phyloP scores from a whole-genome alignment of 2,797 vertebrate genomes.

The Myotis pilosus region DNA sequence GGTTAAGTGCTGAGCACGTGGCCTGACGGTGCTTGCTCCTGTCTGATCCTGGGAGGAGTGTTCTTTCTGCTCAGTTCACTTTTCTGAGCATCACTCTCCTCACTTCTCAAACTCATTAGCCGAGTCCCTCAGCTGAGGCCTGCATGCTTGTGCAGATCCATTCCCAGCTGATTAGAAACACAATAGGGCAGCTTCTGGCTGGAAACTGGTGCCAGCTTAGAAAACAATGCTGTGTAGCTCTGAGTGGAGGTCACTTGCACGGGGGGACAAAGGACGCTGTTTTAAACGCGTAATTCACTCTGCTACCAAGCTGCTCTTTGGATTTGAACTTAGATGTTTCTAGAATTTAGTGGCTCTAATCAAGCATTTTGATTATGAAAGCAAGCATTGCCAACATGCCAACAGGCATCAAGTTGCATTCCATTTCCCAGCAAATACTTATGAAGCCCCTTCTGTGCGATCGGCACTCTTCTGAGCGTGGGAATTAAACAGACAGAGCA shows the following conservation, averaged over 20 bases:
- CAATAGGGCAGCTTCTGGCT: not conserved
- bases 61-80: not conserved
- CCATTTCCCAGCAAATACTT: not conserved
- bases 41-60: not conserved
- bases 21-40: not conserved
- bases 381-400: not conserved
- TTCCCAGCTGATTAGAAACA: not conserved
- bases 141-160: not conserved
- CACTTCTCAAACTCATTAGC: not conserved
- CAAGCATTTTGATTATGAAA: constrained; percentile 22
- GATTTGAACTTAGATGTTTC: not conserved
- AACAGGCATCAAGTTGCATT: not conserved
- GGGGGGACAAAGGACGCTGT: not conserved
- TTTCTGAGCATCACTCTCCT: not conserved
- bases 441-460: not conserved
- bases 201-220: not conserved
- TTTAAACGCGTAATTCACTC: not conserved
- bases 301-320: not conserved
- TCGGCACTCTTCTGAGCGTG: not conserved
- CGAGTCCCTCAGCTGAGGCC: not conserved
- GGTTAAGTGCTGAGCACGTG: not conserved
- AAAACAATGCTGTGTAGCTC: not conserved
- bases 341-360: not conserved
- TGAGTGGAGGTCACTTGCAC: not conserved
- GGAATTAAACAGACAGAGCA: not conserved